Base-by-base conservation (phyloP, 30 jellyfish, hydroid and myxozoan species). In the Catostylus mosaicus region DNA sequence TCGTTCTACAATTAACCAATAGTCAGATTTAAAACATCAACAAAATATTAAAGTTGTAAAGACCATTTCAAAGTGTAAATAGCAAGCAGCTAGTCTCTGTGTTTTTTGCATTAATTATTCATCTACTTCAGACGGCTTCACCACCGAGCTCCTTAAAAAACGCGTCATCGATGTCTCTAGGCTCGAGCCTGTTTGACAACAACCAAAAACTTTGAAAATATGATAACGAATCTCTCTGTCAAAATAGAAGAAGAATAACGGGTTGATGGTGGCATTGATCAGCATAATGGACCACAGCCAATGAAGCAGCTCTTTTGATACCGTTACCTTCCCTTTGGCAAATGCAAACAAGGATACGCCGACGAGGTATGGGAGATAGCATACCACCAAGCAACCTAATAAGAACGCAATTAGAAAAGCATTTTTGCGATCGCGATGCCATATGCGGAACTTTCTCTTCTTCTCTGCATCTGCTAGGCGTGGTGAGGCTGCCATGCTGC, bases 201-300 rank as follows among this genome's bases (percentile, higher is more conserved):
- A 36, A 14, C 65, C 22, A 29, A 62, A 46, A 34, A 51, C 71
- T 30, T 64, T 79, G 73, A 46, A 61, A 48, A 63, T 79, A 43
- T 63, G 82, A 30, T 27, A 79, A 27, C 84, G 73, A 48, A 81
- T 81, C 40, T 81, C 91, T 52, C 67, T 81, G 34, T 81, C 91
- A 60, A 51, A 50, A 52, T 36, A 81, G 66, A 67, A 81, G 77
- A 66, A 81, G 38, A 67, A 36, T 18, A 81, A 29, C 33, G 91
- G 91, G 37, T 81, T 81, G 3, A 81, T 29, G 6, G 84, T 81
- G 3, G 91, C 74, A 51, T 81, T 81, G 34, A 81, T 38, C n/a
- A 81, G 67, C 84, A 81, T 48, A 20, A 81, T 47, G 7, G 75
- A 33, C 91, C 91, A 81, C 1, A 81, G 77, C 91, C 91, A 81